Percentiles rank a stretch among this genome's conserved stretches.
These are phyloP conservation scores for Labeo calbasu DNA, from an alignment of 2,797 vertebrate genomes.

Conservation along the genomic window DNA sequence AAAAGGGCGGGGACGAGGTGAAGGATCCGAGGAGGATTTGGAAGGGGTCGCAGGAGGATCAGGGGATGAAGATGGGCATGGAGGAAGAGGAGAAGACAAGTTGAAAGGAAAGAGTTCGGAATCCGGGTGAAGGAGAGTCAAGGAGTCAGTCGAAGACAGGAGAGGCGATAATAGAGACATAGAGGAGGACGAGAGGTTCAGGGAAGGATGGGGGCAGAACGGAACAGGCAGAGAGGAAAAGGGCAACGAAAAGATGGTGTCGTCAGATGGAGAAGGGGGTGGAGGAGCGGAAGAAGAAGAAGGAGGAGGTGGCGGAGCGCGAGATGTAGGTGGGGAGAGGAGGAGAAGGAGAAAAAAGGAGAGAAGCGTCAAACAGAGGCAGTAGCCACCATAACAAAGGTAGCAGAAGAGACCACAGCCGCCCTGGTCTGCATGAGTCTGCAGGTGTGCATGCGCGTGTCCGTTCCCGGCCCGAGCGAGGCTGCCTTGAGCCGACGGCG, in stretches of 20 bases:
- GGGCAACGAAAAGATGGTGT: constrained; percentile 72
- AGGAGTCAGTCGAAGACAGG: constrained; percentile 79
- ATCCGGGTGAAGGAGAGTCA: constrained; percentile 82
- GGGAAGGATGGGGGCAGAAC: constrained; percentile 66
- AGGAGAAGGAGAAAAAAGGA: constrained; percentile 81
- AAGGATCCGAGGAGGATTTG: constrained; percentile 59
- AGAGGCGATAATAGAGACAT: constrained; percentile 59
- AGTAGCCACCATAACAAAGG: constrained; percentile 82
- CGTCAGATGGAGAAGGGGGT: constrained; percentile 13
- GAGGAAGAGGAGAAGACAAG: constrained; percentile 50
- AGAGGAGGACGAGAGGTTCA: constrained; percentile 54
- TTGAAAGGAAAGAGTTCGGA: constrained; percentile 73
- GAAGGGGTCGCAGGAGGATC: constrained; percentile 66
- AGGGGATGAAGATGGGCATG: constrained; percentile 53
- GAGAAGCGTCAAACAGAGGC: constrained; percentile 79
- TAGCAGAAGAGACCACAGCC: constrained; percentile 81
- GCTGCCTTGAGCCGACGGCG: constrained; percentile 55
- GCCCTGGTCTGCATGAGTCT: constrained; percentile 71
- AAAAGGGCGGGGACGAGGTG: constrained; percentile 53
- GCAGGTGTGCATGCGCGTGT: constrained; percentile 53
- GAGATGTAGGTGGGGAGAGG: constrained; percentile 58
- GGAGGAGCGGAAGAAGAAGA: constrained; percentile 22
- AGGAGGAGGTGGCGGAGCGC: constrained; percentile 35
- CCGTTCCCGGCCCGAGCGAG: constrained; percentile 50
- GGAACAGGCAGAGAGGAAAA: constrained; percentile 68